phyloP scores from a whole-genome alignment of 2,797 vertebrate species.

The Poeciliopsis turneri region DNA sequence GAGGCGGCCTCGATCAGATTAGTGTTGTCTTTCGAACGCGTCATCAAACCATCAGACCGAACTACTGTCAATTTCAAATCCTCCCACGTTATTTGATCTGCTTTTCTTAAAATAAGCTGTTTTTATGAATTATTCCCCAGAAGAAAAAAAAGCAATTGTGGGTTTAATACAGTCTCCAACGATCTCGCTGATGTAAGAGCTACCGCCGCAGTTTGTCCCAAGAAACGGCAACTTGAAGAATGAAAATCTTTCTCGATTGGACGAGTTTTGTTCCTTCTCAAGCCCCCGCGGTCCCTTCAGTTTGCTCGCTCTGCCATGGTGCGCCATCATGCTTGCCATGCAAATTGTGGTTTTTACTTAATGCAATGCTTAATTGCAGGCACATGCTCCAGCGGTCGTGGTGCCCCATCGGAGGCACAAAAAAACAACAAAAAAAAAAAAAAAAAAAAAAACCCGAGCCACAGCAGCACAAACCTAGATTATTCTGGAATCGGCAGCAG shows the following conservation, averaged over 20 bases:
- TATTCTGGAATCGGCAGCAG: constrained; percentile 69
- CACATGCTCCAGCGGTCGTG: constrained; percentile 75
- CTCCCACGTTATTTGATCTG: constrained; percentile 1
- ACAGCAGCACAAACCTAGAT: constrained; percentile 58
- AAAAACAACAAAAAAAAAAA: background rate
- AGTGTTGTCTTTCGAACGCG: constrained; percentile 19
- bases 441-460: constrained; percentile 47
- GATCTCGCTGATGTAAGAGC: constrained; percentile 7
- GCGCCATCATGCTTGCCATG: constrained; percentile 66
- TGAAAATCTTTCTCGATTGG: background rate
- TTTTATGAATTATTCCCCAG: constrained; percentile 5
- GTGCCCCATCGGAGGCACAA: constrained; percentile 65
- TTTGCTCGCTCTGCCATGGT: constrained; percentile 61
- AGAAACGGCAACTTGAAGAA: background rate
- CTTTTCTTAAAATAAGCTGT: background rate
- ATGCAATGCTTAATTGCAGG: constrained; percentile 73
- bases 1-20: constrained; percentile 18
- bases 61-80: constrained; percentile 22
- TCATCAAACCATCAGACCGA: constrained; percentile 21
- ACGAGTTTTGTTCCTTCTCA: constrained; percentile 35
- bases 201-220: background rate
- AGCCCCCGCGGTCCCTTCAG: constrained; percentile 16
- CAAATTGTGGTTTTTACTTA: constrained; percentile 78
- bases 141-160: background rate
- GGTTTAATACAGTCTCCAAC: background rate